Evolutionary conservation across 2,113 vertebrate species (phyloP), one percentile per base, ranked within the genome.

Genomic region (Zapus hudsonius): DNA sequence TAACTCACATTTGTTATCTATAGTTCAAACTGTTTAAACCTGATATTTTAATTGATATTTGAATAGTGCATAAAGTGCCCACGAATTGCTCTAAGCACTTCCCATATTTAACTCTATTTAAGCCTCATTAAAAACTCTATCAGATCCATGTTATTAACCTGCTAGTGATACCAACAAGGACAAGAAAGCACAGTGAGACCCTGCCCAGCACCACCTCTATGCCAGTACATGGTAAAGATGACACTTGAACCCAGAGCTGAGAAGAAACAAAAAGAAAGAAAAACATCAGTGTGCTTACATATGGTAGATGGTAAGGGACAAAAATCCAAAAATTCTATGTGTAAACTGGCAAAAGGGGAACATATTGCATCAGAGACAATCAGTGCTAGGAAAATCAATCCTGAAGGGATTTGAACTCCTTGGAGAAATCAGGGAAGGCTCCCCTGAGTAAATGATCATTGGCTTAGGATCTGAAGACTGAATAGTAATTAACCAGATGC

Each of bases 41-140:
- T 82, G 78, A 55, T 79, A 74, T 64, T 70, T 85, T 87, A 81
- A 57, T 64, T 90, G 70, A 72, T 72, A 70, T 25, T 74, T 87
- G 3, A 5, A 36, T 67, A 42, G 23, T 40, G 12, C 36, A 61
- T 44, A 44, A 92, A n/a, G 11, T 40, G 25, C 82, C 90, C 36
- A 1, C 61, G 40, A 90, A 47, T 33, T 67, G 2, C 67, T 80
- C 4, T 44, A 44, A 64, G 29, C 13, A 64, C 8, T 91, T 91
- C 16, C 27, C 40, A 91, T 55, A 76, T 90, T 74, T 66, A 79
- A 20, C 72, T 27, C 73, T 52, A 85, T 55, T 91, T 90, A 82
- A 92, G 74, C 44, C 38, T 87, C 47, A 78, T 69, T 64, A 82
- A 67, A 76, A 83, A 47, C 63, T 25, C 12, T 52, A 15, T 52